Base-by-base conservation (phyloP, 2,888 invertebrate genomes). In the Chrysotoxum bicinctum region DNA sequence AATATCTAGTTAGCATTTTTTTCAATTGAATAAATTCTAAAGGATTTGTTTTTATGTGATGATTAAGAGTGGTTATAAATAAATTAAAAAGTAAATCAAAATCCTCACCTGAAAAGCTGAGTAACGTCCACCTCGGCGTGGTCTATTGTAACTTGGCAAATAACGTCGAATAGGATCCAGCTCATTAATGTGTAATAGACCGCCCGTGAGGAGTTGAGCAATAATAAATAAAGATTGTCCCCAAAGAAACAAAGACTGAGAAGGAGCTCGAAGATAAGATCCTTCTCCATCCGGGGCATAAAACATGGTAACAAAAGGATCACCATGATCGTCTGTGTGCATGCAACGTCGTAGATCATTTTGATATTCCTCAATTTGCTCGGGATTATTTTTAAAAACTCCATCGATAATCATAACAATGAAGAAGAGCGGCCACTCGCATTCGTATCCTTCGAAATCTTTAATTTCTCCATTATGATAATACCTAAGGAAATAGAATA, bases 341-440 rank as follows among this genome's bases (percentile, higher is more conserved):
- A 99, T 94, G 88, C 97, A 93, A 45, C 95, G 94, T 89, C 97
- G 96, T 48, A 99, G 92, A 86, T 98, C 93, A 87, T 95, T 95
- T 92, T 98, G 97, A 92, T 98, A 99, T 90, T 98, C 96, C 86
- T 97, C 96, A n/a, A 98, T 96, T 93, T 98, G 98, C 69, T 97
- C 97, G 3, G 96, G 96, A 87, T 97, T 93, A 19, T 96, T 95
- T 89, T 96, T 96, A 90, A 97, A 98, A 62, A 97, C 97, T 10
- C 99, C 98, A 91, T 99, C 99, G 88, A 99, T 98, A 60, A 99
- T 97, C 96, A 99, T 96, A 91, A 96, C 96, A 52, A 98, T 96
- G 90, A 96, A 98, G 92, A 99, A 99, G 64, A 99, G 92, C 0
- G 99, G 99, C 98, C 99, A 99, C 91, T 99, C 99, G 87, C 98